phyloP scores from a whole-genome alignment of 2,113 vertebrate species.

The Hypomesus transpacificus region DNA sequence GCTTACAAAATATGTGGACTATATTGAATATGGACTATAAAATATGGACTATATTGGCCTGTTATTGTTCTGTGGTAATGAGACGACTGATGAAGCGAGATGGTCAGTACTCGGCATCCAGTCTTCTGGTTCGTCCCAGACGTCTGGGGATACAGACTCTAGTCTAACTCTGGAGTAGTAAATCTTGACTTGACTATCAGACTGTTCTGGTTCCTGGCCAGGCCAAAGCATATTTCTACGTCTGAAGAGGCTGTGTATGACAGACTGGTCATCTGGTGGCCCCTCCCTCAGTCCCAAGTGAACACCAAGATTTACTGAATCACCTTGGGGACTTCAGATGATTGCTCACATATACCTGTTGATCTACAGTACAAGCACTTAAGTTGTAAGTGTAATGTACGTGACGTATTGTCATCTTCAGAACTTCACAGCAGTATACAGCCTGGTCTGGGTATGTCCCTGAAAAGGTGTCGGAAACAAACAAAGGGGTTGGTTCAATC shows the following conservation, averaged over 20 bases:
- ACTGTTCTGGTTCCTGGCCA: slow-evolving; percentile 22
- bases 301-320: slow-evolving; percentile 5
- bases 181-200: slow-evolving; percentile 22
- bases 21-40: neutral
- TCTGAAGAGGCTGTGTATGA: slow-evolving; percentile 38
- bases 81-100: neutral
- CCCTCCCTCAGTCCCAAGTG: slow-evolving; percentile 3
- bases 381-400: too few species aligned
- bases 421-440: too few species aligned
- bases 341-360: neutral
- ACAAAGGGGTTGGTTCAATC: too few species aligned
- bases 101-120: too few species aligned
- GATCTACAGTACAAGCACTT: neutral
- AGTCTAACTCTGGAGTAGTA: slow-evolving; percentile 15
- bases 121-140: too few species aligned
- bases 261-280: slow-evolving; percentile 49
- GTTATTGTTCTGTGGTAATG: neutral
- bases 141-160: slow-evolving; percentile 16
- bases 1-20: slow-evolving; percentile 17
- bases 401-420: too few species aligned
- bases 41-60: neutral
- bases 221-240: neutral
- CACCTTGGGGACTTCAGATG: neutral
- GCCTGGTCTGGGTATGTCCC: too few species aligned
- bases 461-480: too few species aligned